Evolutionary conservation across 2,797 vertebrate genomes (phyloP), one percentile per base, ranked within the genome.

Genomic region (Hyperoplus lanceolatus): DNA sequence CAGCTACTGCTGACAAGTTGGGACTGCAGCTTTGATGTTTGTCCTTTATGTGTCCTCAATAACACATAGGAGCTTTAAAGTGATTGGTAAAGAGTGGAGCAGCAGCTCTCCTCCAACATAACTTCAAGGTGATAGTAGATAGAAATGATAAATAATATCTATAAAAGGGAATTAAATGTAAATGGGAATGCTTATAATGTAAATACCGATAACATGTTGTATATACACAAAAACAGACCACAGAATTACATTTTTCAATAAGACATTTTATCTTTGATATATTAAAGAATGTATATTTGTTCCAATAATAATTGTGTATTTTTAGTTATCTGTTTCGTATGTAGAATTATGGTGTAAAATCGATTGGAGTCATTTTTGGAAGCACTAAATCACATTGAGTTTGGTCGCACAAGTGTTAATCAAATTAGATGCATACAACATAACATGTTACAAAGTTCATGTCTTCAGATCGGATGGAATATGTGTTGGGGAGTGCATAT

Each of bases 21-120:
- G 21, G 81, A 63, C 54, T 3, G 56, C 75, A 78, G 77, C 79
- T 90, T 73, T 91, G 82, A 92, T 69, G 87, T 83, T 81, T 87
- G 89, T 92, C 89, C 90, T 92, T 84, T 87, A 80, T 75, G 69
- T 80, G 83, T 87, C 75, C 81, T 65, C 16, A 67, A 48, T 76
- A 90, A 87, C 80, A 73, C 66, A 49, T 53, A 48, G 65, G 13
- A 45, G 84, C 76, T 81, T 79, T 75, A 68, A 63, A 77, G 73
- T 65, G 75, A 79, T 60, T 65, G 77, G 73, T 75, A 70, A 83
- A 79, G 61, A 82, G 75, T 78, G 70, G 60, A 36, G 14, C 75
- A 61, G 58, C 7, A 1, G 39, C 67, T 90, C 68, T 79, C 75
- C 76, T 89, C 59, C 60, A 73, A 74, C 29, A 29, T 56, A 53